phyloP scores from a whole-genome alignment of 2,113 vertebrate species.

The Synodontis membranacea region DNA sequence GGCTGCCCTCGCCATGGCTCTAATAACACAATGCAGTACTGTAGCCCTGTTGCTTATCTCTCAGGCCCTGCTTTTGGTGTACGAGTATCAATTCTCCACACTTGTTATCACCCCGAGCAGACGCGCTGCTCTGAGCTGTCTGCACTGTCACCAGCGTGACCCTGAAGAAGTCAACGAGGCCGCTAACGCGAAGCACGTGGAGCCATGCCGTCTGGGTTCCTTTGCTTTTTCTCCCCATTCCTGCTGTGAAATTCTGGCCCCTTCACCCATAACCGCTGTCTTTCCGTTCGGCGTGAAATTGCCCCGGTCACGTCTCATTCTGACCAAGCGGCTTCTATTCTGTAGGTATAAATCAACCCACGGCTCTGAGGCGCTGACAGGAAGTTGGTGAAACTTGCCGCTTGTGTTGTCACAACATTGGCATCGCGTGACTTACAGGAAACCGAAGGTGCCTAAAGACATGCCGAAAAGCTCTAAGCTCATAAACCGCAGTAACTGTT shows the following conservation, averaged over 20 bases:
- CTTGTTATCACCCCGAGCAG: background rate
- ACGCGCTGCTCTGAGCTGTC: slow-evolving; percentile 2
- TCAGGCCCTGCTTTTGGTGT: background rate
- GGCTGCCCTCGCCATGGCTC: background rate
- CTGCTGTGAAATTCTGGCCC: background rate
- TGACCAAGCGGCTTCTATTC: background rate
- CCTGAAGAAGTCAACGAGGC: background rate
- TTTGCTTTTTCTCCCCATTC: background rate
- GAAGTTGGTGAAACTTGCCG: slow-evolving; percentile 40
- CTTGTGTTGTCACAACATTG: slow-evolving; percentile 49
- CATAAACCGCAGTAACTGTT: background rate
- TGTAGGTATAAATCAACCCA: background rate
- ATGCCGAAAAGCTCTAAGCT: background rate
- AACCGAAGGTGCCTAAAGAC: background rate
- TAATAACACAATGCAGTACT: background rate
- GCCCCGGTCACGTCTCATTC: background rate
- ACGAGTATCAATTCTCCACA: background rate
- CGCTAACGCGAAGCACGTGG: background rate
- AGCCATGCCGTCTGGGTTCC: background rate
- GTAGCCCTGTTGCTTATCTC: background rate
- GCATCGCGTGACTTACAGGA: slow-evolving; percentile 45
- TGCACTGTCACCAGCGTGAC: slow-evolving; percentile 4
- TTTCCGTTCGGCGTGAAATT: background rate
- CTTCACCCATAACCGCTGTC: background rate
- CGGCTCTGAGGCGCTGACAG: slow-evolving; percentile 24